Evolutionary conservation across 2,113 vertebrate genomes (phyloP), one percentile per base, ranked within the genome.

Genomic region (Tringa solitaria): DNA sequence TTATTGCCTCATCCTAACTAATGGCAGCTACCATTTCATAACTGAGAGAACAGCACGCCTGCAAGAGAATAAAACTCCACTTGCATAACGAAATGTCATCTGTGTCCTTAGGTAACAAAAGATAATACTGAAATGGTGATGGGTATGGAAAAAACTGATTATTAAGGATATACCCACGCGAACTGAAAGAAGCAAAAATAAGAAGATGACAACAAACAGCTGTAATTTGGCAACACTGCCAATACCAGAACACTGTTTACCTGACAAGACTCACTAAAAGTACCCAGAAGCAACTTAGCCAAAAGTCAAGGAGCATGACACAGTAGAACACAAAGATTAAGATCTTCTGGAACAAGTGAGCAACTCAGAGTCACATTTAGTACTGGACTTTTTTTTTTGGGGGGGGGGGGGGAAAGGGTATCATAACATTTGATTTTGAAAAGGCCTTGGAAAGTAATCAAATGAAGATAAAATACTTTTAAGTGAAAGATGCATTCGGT

Each of bases 381-480:
- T n/a, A 65, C 1, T 53, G 67, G 20, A 83, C 14, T 35, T 37
- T 14, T 46, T n/a, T n/a, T n/a, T n/a, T n/a, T n/a, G n/a, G n/a
- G n/a, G n/a, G 16, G 7, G 6, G 10, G 4, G 12, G 1, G 1
- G 12, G 2, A 5, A 30, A 1, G 0, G 8, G 13, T 22, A 53
- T 14, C 28, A 7, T 27, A 51, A 51, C 19, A 82, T 13, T 24
- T 73, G 9, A 43, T 68, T 81, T 83, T 65, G 6, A 67, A 57
- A 77, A 77, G 41, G 74, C 22, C 26, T 59, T 21, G 53, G 14
- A 37, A 73, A 59, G 37, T n/a, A 77, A 84, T 8, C 5, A 48
- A 50, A 60, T 64, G 5, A 50, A 89, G 10, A 33, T 16, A 32
- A 12, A 83, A n/a, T 37, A 72, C 50, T 67, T 67, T 79, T 2